Evolutionary conservation across 2,888 invertebrate species (phyloP).

Genomic region (Anoncus sp.): DNA sequence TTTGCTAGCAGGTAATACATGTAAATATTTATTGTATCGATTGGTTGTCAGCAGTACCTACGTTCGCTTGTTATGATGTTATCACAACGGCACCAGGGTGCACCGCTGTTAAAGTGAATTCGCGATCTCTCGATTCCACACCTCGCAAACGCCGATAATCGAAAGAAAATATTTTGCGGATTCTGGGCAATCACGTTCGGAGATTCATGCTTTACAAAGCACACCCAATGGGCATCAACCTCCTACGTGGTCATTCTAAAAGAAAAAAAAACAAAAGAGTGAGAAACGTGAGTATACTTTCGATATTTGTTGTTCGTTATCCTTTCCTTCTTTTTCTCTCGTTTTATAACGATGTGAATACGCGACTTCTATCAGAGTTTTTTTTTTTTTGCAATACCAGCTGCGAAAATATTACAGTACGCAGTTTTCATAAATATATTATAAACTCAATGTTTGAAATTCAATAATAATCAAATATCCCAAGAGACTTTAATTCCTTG

Average conservation of each 20-base stretch:
- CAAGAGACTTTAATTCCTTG: too few species aligned
- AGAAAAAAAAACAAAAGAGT: too few species aligned
- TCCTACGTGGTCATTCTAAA: too few species aligned
- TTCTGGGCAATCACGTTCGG: constrained; percentile 29
- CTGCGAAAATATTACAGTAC: not conserved
- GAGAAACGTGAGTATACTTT: not conserved
- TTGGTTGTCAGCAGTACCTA: not conserved
- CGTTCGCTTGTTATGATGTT: constrained; percentile 37
- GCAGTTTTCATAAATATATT: not conserved
- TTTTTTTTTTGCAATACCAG: too few species aligned
- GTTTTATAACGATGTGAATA: too few species aligned
- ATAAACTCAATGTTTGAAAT: not conserved
- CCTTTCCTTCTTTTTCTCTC: not conserved
- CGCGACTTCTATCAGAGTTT: too few species aligned
- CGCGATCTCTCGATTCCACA: constrained; percentile 11
- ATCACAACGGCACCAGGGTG: constrained; percentile 25
- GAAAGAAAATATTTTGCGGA: constrained; percentile 50
- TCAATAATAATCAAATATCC: too few species aligned
- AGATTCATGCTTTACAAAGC: constrained; percentile 27
- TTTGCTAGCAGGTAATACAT: too few species aligned
- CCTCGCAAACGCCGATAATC: constrained; percentile 43
- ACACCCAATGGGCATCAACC: not conserved
- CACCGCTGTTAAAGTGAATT: constrained; percentile 31
- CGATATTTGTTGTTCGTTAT: not conserved
- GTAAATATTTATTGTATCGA: too few species aligned